Evolutionary conservation across 2,888 invertebrate species (phyloP), one percentile per base, ranked within the genome.

Genomic region (Heteromurus nitidus): DNA sequence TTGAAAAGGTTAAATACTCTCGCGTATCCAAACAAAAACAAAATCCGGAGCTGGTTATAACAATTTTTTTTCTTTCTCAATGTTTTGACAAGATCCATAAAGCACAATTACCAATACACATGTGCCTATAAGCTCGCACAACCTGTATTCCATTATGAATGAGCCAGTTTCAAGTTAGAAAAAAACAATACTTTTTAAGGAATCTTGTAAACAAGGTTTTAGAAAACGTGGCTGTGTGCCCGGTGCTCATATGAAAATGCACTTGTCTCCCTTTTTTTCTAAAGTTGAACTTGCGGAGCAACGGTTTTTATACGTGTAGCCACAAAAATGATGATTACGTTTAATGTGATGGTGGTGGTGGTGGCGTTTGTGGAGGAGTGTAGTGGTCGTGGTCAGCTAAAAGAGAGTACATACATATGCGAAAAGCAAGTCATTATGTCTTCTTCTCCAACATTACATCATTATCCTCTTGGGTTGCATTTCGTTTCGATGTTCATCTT

Each of bases 331-430:
- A 28, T 58, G 26, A 58, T 24, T 24, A 58, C 26, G 58, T n/a
- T 50, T 44, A 2, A n/a, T n/a, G 26, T 58, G 11, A 58, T 26
- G 26, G 26, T 26, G 58, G 26, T 58, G 58, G 28, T 58, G 58
- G 62, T 62, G 62, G 62, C 58, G 62, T 62, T 62, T 13, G 62
- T 62, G 58, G 58, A 62, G 28, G 24, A 58, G 18, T 58, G 26
- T n/a, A 50, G 11, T n/a, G 26, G 26, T 24, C 26, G 26, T 24
- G 58, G 50, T n/a, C 13, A 50, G n/a, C 50, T n/a, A 7, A n/a
- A 58, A 13, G 26, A 28, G 9, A n/a, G n/a, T n/a, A n/a, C n/a
- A n/a, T n/a, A n/a, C n/a, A n/a, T n/a, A n/a, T n/a, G n/a, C n/a
- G n/a, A 11, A 58, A 58, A 58, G 16, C 26, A 18, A 58, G 58